These are phyloP conservation scores for Cybosia mesomella DNA, from an alignment of 2,888 invertebrate genomes.

Conservation along the genomic window DNA sequence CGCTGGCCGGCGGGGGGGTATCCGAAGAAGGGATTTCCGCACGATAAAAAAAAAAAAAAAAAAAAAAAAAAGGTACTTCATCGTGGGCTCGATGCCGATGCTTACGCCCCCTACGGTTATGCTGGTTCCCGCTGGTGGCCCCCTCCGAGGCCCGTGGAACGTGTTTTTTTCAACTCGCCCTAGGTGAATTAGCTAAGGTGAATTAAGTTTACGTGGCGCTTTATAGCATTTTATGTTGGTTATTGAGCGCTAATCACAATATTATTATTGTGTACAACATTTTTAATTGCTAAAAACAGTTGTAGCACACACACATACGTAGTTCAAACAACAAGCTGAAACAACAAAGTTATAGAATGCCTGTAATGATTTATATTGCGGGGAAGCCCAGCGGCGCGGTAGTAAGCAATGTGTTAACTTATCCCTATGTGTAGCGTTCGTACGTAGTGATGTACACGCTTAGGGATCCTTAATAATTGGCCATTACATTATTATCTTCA, in stretches of 20 bases:
- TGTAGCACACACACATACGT: constrained; percentile 60
- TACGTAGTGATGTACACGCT: constrained; percentile 33
- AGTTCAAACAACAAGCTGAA: constrained; percentile 69
- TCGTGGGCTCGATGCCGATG: too few relatives aligned
- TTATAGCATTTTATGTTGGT: not conserved
- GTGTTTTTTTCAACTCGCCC: too few relatives aligned
- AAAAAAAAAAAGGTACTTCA: too few relatives aligned
- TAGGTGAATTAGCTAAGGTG: too few relatives aligned
- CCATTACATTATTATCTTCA: constrained; percentile 28
- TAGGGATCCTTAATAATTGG: constrained; percentile 52
- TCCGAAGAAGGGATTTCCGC: too few relatives aligned
- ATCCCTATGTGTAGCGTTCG: constrained; percentile 59
- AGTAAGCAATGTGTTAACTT: constrained; percentile 66
- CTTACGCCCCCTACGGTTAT: too few relatives aligned
- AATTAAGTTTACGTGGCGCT: too few relatives aligned
- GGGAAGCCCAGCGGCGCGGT: constrained; percentile 70
- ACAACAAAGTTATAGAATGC: constrained; percentile 74
- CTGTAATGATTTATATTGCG: constrained; percentile 75
- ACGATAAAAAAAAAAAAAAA: too few relatives aligned
- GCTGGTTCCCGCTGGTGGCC: too few relatives aligned
- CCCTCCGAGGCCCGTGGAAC: too few relatives aligned
- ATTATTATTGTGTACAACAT: constrained; percentile 8
- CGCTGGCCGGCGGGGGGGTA: too few relatives aligned
- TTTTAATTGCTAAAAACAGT: constrained; percentile 18
- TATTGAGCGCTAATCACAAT: not conserved